Base-by-base conservation (phyloP, 2,113 vertebrate species). In the Gracilinanus agilis region DNA sequence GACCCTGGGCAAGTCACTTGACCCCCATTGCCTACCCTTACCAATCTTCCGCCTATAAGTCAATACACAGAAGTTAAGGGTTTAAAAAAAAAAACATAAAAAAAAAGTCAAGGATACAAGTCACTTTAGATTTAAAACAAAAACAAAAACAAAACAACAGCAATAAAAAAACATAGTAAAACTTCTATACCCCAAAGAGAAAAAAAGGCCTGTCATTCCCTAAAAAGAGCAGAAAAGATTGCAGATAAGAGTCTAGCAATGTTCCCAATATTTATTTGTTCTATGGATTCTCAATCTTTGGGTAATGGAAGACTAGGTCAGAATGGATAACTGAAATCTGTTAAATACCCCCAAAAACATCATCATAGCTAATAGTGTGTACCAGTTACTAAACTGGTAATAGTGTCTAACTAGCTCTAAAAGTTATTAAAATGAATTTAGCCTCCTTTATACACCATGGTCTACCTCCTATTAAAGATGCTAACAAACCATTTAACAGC, bases 401-500 rank as follows among this genome's bases (percentile, higher is more conserved):
- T 44, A 88, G 44, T 49, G 13, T 83, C 67, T 83, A 83, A 88
- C 53, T 29, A 89, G 34, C 0, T 53, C 75, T 92, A 95, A 95
- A 93, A 92, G 53, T 89, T 53, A 55, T 83, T 83, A 54, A 94
- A 90, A 58, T 40, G 25, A 7, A 92, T 90, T 91, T 56, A 91
- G n/a, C 91, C 92, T 96, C 54, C 89, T 89, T 88, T 92, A 49
- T 53, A 24, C 90, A 25, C 29, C 90, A 93, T 94, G 88, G 23
- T 56, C 34, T n/a, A n/a, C n/a, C 9, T 90, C 89, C 61, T 91
- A 40, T 92, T 89, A 54, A 61, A 61, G 44, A 24, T 29, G 92
- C 44, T 90, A 92, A 67, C 55, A 89, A 93, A 88, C 13, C 94
- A 56, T 92, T 93, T 93, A 49, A 95, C 55, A 90, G 53, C n/a